phyloP scores from a whole-genome alignment of 2,113 vertebrate species.

The Chaetorhynchus papuensis region DNA sequence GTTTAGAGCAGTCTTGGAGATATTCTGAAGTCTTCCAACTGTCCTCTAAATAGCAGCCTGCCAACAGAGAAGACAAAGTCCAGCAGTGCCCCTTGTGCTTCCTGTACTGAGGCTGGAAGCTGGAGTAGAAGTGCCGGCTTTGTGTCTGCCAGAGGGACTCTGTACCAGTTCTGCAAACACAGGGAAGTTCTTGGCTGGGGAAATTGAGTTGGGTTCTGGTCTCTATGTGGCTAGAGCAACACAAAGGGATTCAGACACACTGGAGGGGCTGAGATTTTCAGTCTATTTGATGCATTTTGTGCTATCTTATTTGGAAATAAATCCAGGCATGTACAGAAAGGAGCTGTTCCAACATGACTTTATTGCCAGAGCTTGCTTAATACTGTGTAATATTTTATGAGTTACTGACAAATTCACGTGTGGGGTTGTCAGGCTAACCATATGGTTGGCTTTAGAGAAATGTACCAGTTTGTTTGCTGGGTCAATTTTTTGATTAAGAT shows the following conservation, averaged over 20 bases:
- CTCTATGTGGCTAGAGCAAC: not conserved
- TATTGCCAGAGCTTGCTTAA: not conserved
- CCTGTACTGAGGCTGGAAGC: not conserved
- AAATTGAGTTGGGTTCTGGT: not conserved
- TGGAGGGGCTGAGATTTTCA: not conserved
- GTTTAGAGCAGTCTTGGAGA: not conserved
- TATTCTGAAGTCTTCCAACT: not conserved
- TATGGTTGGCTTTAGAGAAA: not conserved
- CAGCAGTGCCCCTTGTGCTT: not conserved
- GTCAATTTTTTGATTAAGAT: not conserved
- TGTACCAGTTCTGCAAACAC: not conserved
- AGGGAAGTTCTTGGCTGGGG: not conserved
- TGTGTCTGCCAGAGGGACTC: not conserved
- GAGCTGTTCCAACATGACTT: not conserved
- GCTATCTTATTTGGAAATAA: not conserved
- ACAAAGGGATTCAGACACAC: not conserved
- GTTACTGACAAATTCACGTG: not conserved
- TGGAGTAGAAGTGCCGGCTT: not conserved
- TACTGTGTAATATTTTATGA: not conserved
- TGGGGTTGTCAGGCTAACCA: not conserved
- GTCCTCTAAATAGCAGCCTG: not conserved
- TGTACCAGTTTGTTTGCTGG: not conserved
- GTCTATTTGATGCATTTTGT: not conserved
- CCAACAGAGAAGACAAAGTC: not conserved
- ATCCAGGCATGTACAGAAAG: not conserved